phyloP scores from a whole-genome alignment of 2,113 vertebrate species.

The Myxocyprinus asiaticus region DNA sequence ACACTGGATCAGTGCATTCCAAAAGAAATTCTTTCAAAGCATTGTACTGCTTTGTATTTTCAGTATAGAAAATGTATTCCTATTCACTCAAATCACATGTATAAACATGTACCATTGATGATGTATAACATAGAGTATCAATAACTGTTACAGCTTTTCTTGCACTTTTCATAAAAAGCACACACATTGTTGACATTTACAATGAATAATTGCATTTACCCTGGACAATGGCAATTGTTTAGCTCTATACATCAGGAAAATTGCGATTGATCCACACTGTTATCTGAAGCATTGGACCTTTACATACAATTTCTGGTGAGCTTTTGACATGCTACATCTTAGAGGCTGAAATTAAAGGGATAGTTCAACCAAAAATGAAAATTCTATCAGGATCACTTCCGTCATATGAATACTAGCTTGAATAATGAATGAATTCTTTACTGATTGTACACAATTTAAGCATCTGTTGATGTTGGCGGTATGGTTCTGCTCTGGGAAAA shows the following conservation, averaged over 20 bases:
- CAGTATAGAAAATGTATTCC: too few species aligned
- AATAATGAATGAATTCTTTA: too few species aligned
- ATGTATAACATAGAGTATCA: background rate
- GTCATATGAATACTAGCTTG: constrained; percentile 7
- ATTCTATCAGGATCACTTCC: background rate
- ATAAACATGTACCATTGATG: too few species aligned
- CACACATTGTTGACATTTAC: constrained; percentile 20
- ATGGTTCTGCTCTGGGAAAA: too few species aligned
- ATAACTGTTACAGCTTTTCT: constrained; percentile 3
- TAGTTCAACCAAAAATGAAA: too few species aligned
- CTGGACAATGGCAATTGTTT: constrained; percentile 19
- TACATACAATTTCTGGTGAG: constrained; percentile 8
- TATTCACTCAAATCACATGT: too few species aligned
- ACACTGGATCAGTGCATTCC: too few species aligned
- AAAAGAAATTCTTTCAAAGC: too few species aligned
- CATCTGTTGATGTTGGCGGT: too few species aligned
- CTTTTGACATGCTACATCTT: background rate
- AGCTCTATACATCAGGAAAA: constrained; percentile 19
- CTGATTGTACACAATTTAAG: too few species aligned
- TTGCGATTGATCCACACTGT: constrained; percentile 34
- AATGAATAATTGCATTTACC: constrained; percentile 37
- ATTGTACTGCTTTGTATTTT: too few species aligned
- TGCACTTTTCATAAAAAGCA: background rate
- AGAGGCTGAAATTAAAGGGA: background rate
- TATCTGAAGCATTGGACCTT: constrained; percentile 29